Evolutionary conservation across 2,113 vertebrate species (phyloP), one percentile per base, ranked within the genome.

Genomic region (Zeus faber): DNA sequence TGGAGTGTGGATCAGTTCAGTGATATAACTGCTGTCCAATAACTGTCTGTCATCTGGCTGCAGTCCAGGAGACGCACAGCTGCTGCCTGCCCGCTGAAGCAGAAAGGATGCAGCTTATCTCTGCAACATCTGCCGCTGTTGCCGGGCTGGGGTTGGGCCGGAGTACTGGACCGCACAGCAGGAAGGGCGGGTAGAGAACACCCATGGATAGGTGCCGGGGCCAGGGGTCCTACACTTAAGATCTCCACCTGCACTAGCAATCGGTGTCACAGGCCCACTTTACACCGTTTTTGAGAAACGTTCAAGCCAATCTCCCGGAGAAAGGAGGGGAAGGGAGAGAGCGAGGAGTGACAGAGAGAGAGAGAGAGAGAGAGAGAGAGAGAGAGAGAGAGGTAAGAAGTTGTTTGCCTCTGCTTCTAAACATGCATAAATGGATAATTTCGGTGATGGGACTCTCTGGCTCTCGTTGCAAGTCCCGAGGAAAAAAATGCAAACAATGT

Each of bases 41-140:
- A 62, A 45, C 62, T 49, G 54, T 74, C 54, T 58, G 14, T 76
- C 62, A 39, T 64, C 40, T 55, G 13, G 37, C 21, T 17, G 23
- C 24, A 8, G 33, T 29, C 24, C 6, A 35, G 31, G 6, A 31
- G 11, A 31, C 31, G 79, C 70, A 75, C 79, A 77, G 68, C 73
- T 85, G 73, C 74, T 69, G 57, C 72, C 69, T 24, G n/a, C 52
- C 48, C 72, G 80, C 76, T 64, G 60, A 65, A 75, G 72, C 65
- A 68, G 56, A 82, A 70, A 50, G 62, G 79, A 74, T 76, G 70
- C 62, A 68, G 78, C 65, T 81, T 81, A 78, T 75, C 64, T 76
- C 72, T 4, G 26, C 58, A 81, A 80, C 83, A 83, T 80, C 80
- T 83, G 74, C 76, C 72, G 59, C 73, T n/a, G n/a, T n/a, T n/a